Evolutionary conservation across 2,888 invertebrate genomes (phyloP).

Genomic region (Cremastobaeus sp.): DNA sequence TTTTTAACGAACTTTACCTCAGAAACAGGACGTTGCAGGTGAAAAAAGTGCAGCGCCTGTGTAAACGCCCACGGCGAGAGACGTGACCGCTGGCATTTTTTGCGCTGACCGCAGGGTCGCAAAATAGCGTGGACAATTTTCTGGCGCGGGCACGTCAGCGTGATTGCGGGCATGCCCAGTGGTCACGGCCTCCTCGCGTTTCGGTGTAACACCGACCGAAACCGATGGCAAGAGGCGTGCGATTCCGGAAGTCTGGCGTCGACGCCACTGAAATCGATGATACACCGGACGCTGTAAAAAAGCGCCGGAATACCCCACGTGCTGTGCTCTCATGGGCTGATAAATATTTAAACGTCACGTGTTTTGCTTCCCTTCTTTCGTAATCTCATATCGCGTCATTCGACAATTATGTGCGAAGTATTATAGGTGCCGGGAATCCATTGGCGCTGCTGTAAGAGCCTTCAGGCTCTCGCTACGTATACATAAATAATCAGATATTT

Average conservation of each 20-base stretch:
- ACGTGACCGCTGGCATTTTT: conserved; percentile 40
- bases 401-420: conserved; percentile 63
- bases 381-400: conserved; percentile 68
- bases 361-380: conserved; percentile 71
- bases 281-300: conserved; percentile 46
- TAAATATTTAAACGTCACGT: conserved; percentile 78
- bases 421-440: conserved; percentile 39
- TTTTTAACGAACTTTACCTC: neutral
- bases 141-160: conserved; percentile 66
- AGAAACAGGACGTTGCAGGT: conserved; percentile 8
- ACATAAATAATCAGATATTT: conserved; percentile 55
- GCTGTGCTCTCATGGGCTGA: conserved; percentile 76
- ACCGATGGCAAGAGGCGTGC: conserved; percentile 10
- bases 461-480: conserved; percentile 43
- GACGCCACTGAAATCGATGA: conserved; percentile 64
- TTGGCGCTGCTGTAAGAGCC: conserved; percentile 32
- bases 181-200: conserved; percentile 30
- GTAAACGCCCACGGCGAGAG: conserved; percentile 34
- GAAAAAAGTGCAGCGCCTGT: conserved; percentile 26
- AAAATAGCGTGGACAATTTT: conserved; percentile 73
- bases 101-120: conserved; percentile 60
- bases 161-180: conserved; percentile 75
- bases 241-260: conserved; percentile 37
- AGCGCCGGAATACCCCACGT: conserved; percentile 72
- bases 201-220: conserved; percentile 3